Conservation (phyloP, 1,140 invertebrate genomes). For the Whitmania pigra region DNA sequence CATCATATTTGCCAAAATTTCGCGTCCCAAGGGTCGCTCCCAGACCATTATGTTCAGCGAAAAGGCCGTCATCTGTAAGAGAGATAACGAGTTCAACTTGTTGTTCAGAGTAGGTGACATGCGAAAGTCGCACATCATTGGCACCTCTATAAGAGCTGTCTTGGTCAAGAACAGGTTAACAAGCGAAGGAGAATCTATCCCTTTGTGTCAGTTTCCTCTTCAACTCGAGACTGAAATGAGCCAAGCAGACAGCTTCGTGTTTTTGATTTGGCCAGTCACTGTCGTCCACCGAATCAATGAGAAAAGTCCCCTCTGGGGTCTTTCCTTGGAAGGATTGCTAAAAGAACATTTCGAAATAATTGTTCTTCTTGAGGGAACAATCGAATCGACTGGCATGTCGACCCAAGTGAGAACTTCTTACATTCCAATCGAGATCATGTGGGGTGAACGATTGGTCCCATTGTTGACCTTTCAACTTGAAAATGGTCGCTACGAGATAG, state of each 20-base stretch:
- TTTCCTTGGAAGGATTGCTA: slow-evolving; percentile 21
- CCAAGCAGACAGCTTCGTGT: slow-evolving; percentile 32
- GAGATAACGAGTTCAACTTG: slow-evolving; percentile 66
- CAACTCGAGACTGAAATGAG: slow-evolving; percentile 44
- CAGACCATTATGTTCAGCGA: slow-evolving; percentile 39
- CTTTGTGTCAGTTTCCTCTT: slow-evolving; percentile 31
- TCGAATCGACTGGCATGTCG: slow-evolving; percentile 30
- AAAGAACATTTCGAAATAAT: slow-evolving; percentile 29
- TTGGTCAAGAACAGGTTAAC: slow-evolving; percentile 55
- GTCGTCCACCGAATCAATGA: slow-evolving; percentile 21
- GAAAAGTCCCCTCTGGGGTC: slow-evolving; percentile 26
- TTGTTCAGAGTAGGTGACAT: slow-evolving; percentile 37
- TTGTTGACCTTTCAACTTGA: slow-evolving; percentile 15
- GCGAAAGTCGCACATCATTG: slow-evolving; percentile 83
- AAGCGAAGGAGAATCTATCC: slow-evolving; percentile 39
- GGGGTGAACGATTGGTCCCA: slow-evolving; percentile 17
- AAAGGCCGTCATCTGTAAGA: slow-evolving; percentile 44
- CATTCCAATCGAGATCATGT: slow-evolving; percentile 20
- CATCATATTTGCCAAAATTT: slow-evolving; percentile 27
- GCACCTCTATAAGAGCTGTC: slow-evolving; percentile 67
- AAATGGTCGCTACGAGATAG: slow-evolving; percentile 16
- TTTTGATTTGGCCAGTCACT: slow-evolving; percentile 19
- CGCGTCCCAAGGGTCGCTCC: slow-evolving; percentile 33
- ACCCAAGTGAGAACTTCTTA: slow-evolving; percentile 26
- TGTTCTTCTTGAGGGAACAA: slow-evolving; percentile 29